These are phyloP conservation scores for Corvus hawaiiensis DNA, from an alignment of 2,113 vertebrate species.

Conservation along the genomic window DNA sequence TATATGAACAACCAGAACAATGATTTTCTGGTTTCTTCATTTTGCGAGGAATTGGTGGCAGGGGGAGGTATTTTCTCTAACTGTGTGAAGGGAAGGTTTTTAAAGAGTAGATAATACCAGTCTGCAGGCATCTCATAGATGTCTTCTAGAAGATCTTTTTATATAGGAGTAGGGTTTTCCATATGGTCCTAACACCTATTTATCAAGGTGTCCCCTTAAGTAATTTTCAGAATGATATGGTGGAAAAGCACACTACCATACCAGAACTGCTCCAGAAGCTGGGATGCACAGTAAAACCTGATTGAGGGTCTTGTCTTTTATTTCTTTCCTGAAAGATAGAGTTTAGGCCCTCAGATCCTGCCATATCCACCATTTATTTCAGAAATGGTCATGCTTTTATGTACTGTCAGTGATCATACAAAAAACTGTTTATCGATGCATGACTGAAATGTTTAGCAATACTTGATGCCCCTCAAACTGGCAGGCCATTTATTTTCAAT, in stretches of 20 bases:
- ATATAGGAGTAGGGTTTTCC: not conserved
- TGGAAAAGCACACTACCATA: not conserved
- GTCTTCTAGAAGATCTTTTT: not conserved
- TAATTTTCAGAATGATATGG: not conserved
- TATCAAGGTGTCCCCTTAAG: not conserved
- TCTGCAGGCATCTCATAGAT: not conserved
- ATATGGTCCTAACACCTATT: not conserved
- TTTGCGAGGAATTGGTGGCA: not conserved
- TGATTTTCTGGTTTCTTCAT: not conserved
- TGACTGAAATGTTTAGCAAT: not conserved
- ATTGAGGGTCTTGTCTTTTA: not conserved
- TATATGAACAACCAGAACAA: not conserved
- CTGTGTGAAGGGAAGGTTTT: rapidly evolving
- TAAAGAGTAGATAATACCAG: not conserved
- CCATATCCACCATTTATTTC: not conserved
- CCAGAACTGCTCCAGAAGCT: not conserved
- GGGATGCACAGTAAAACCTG: not conserved
- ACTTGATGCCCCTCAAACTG: not conserved
- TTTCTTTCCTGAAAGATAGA: not conserved
- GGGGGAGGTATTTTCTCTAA: not conserved
- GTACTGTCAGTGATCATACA: not conserved
- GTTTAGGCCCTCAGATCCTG: not conserved
- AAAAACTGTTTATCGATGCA: not conserved
- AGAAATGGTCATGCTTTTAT: not conserved
- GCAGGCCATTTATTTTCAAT: not conserved